phyloP scores from a whole-genome alignment of 2,888 invertebrate species.

The Eilema depressum region DNA sequence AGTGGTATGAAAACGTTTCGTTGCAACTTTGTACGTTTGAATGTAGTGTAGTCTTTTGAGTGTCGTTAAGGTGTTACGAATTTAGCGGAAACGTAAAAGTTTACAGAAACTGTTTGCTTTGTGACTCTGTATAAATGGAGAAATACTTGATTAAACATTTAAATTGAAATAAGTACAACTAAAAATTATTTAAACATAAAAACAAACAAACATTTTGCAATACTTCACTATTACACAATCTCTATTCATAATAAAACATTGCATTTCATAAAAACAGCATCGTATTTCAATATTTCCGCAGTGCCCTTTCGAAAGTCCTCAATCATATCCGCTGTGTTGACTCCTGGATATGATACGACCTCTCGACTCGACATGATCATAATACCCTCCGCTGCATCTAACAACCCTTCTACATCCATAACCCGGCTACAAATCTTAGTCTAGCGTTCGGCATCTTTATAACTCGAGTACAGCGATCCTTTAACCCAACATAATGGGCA shows the following conservation, averaged over 20 bases:
- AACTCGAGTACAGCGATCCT: slow-evolving; percentile 82
- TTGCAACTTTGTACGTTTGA: slow-evolving; percentile 46
- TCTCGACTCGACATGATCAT: slow-evolving; percentile 84
- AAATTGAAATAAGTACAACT: neutral
- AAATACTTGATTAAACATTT: slow-evolving; percentile 16
- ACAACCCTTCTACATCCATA: slow-evolving; percentile 85
- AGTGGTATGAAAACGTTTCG: slow-evolving; percentile 33
- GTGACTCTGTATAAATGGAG: neutral
- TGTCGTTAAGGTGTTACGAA: slow-evolving; percentile 56
- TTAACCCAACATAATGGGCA: slow-evolving; percentile 86
- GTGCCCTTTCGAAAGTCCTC: slow-evolving; percentile 75
- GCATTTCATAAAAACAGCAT: slow-evolving; percentile 62
- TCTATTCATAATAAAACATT: slow-evolving; percentile 52
- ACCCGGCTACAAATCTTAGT: slow-evolving; percentile 85
- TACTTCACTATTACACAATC: slow-evolving; percentile 30
- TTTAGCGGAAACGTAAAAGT: slow-evolving; percentile 56
- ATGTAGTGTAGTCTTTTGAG: slow-evolving; percentile 64
- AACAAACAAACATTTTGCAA: neutral
- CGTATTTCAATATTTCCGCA: slow-evolving; percentile 68
- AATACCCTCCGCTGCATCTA: slow-evolving; percentile 79
- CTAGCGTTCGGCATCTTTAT: slow-evolving; percentile 84
- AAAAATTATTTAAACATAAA: neutral
- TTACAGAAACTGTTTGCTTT: slow-evolving; percentile 49
- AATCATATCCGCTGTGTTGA: slow-evolving; percentile 83
- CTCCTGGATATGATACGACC: slow-evolving; percentile 83